Evolutionary conservation across 2,113 vertebrate genomes (phyloP), one percentile per base, ranked within the genome.

Genomic region (Apodemus sylvaticus): DNA sequence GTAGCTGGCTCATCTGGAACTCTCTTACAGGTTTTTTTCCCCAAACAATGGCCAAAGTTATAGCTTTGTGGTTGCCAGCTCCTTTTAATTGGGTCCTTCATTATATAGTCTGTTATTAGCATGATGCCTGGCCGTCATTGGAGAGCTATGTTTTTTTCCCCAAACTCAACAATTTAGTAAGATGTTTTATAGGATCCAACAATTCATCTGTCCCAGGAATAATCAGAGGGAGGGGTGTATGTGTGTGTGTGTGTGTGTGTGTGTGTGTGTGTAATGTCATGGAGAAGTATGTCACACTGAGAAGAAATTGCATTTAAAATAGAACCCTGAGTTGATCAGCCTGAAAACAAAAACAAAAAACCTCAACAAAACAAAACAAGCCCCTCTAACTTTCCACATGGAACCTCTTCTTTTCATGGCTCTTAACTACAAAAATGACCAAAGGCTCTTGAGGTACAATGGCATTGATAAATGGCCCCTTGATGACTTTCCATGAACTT

Each of bases 41-140:
- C 34, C 53, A 83, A 92, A 93, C 92, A 90, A 60, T 60, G 86
- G 36, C 60, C 48, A 86, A 91, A 86, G 97, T 97, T 96, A 66
- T 31, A 95, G 94, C 90, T 89, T 97, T 95, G 58, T 93, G 53
- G 64, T 78, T 96, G 66, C 89, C 86, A 82, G 55, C 60, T 74
- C 62, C 71, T 92, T 97, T 97, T 98, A 98, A 97, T 94, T 97
- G 96, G 36, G 92, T 64, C 73, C 93, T 98, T 97, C 79, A 48
- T 92, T 95, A 94, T 42, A 13, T 39, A 93, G 53, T 71, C 97
- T 98, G 87, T 97, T 51, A 97, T 98, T 97, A 97, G 48, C 26
- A 26, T 71, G 39, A 86, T 96, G 97, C 96, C 96, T 97, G 91
- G 96, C 83, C 70, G 11, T 79, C 90, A 76, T 53, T 85, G 86